Percentiles rank a stretch among this genome's conserved stretches.
Evolutionary conservation across 2,797 vertebrate genomes (phyloP).

Genomic region (Acanthiza pusilla): DNA sequence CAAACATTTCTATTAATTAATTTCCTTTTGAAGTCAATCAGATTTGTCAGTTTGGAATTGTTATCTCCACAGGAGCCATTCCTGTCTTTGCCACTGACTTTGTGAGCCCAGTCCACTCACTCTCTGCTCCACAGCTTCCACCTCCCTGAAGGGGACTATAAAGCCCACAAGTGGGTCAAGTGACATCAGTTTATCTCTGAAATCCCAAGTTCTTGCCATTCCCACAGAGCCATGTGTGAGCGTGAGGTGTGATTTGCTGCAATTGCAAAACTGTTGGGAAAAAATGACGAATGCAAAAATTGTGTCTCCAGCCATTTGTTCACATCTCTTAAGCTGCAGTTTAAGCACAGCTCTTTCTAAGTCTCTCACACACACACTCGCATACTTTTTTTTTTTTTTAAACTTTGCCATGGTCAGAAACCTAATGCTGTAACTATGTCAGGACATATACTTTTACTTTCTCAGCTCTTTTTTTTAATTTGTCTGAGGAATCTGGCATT

Average conservation of each 20-base stretch:
- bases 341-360: background rate
- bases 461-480: background rate
- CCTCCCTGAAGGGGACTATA: background rate
- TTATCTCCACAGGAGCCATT: background rate
- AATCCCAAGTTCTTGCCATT: background rate
- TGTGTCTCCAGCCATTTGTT: background rate
- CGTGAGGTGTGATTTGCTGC: background rate
- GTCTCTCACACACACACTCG: background rate
- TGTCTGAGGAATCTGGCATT: background rate
- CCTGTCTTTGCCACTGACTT: background rate
- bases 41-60: background rate
- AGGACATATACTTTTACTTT: background rate
- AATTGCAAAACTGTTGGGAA: background rate
- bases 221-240: background rate
- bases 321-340: background rate
- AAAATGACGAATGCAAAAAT: background rate
- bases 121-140: background rate
- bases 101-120: background rate
- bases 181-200: background rate
- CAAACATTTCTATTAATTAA: background rate
- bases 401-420: background rate
- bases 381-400: background rate
- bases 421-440: background rate
- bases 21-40: background rate
- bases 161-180: background rate